Base-by-base conservation (phyloP, 2,113 vertebrate species). In the Cricetomys ansorgei region DNA sequence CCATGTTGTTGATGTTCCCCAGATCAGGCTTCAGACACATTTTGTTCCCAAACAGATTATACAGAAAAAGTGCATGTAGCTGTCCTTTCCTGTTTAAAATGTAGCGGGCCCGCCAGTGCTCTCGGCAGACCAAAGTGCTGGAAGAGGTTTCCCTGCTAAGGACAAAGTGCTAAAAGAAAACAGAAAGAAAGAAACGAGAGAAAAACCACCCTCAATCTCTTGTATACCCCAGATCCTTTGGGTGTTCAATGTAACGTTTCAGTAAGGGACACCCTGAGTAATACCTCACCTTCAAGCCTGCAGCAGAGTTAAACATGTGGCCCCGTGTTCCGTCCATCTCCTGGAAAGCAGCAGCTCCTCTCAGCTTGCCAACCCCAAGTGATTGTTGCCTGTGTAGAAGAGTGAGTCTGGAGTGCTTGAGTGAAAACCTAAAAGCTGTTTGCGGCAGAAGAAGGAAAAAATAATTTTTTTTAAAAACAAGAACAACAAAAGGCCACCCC, bases 221-320 rank as follows among this genome's bases (percentile, higher is more conserved):
- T 93, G 65, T 97, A 62, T 89, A 85, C 93, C 97, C 95, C 73
- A 23, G 92, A 91, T 98, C 97, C 98, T 98, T 95, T 92, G 98
- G 98, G 97, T 97, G 97, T 98, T 98, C 98, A 98, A 98, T 95
- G 97, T 97, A 97, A 96, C 96, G 59, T 98, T 98, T 97, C 96
- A 98, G 96, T 97, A 96, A 96, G 98, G 98, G 97, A 98, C 95
- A 92, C 97, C 98, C 97, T 77, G 95, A 98, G 98, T 98, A 98
- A 95, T 98, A 98, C 97, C 98, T 98, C 98, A 98, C 97, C 81
- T 98, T 98, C 96, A 34, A 81, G 98, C 98, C 98, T 98, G 98
- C 98, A 97, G 97, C 50, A 97, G 96, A 97, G 97, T 98, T 96
- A 98, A 99, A 98, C 98, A 98, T 98, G 98, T 98, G 98, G 98